phyloP scores from a whole-genome alignment of 2,797 vertebrate genomes.

The Neostethus bicornis region DNA sequence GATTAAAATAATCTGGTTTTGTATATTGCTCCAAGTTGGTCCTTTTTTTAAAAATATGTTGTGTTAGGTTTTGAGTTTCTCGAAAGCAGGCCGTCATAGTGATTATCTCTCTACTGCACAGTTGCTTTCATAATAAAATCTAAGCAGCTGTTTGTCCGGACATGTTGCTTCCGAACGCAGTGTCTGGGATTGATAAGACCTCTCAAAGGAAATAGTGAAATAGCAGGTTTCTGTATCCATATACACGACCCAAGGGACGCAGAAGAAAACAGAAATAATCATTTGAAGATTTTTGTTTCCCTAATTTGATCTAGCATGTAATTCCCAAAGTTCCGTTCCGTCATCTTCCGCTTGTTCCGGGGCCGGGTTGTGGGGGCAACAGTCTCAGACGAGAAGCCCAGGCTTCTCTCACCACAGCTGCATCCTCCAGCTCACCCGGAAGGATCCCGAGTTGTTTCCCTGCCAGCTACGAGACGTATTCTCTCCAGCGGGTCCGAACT shows the following conservation, averaged over 20 bases:
- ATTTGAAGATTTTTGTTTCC: background rate
- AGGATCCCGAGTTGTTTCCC: too few species aligned
- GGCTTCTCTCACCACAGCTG: too few species aligned
- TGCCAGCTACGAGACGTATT: too few species aligned
- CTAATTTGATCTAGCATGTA: too few species aligned
- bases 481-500: too few species aligned
- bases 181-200: slow-evolving; percentile 43
- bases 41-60: slow-evolving; percentile 29
- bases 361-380: too few species aligned
- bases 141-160: slow-evolving; percentile 55
- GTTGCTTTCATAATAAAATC: slow-evolving; percentile 44
- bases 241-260: background rate
- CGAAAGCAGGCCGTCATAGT: slow-evolving; percentile 26
- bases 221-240: slow-evolving; percentile 5
- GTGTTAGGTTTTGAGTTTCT: slow-evolving; percentile 22
- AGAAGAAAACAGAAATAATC: slow-evolving; percentile 13
- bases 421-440: too few species aligned
- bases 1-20: slow-evolving; percentile 30
- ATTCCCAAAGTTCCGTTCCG: too few species aligned
- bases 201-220: slow-evolving; percentile 26
- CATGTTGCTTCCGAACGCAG: slow-evolving; percentile 31
- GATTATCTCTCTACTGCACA: slow-evolving; percentile 37
- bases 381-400: too few species aligned
- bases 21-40: slow-evolving; percentile 5
- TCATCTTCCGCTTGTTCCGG: too few species aligned